Evolutionary conservation across 1,140 invertebrate species (phyloP), one percentile per base, ranked within the genome.

Genomic region (Aporrectodea caliginosa): DNA sequence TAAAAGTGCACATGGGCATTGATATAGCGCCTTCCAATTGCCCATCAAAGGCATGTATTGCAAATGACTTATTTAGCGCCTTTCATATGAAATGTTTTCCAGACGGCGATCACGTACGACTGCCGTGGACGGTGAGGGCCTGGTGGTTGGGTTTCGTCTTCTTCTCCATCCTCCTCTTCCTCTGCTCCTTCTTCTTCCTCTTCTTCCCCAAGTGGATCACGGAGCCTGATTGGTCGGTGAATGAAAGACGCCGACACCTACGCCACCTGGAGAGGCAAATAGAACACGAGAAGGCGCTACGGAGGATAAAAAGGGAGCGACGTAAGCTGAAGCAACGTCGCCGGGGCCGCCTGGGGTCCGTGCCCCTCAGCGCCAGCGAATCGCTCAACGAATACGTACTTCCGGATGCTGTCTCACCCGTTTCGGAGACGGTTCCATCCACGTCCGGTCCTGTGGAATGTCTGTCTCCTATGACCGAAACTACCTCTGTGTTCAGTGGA

Each of bases 81-180:
- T n/a, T n/a, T n/a, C n/a, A n/a, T n/a, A n/a, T n/a, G n/a, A n/a
- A n/a, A n/a, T n/a, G n/a, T n/a, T n/a, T n/a, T n/a, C n/a, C n/a
- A n/a, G n/a, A n/a, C n/a, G n/a, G n/a, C n/a, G n/a, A n/a, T n/a
- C 6, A 58, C 43, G 43, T 22, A 12, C 43, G 43, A 12, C 43
- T 30, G 16, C n/a, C 31, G 1, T 76, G 43, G 35, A 35, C 33
- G 35, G 43, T 32, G 35, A 76, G 35, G 35, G 75, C 75, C 1
- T 76, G 75, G 75, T 76, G 75, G 75, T 35, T 76, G 16, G 75
- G 75, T n/a, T 29, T 76, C 32, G 75, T 76, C 33, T 30, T 76
- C 27, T 30, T 76, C 29, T 76, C 33, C 33, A 6, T 76, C 27
- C 29, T 29, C 16, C n/a, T 76, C 75, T 68, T 58, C 35, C 27